Percentiles rank a stretch among this genome's conserved stretches.
These are phyloP conservation scores for Chrysodeixis includens DNA, from an alignment of 2,888 invertebrate species.

Conservation along the genomic window DNA sequence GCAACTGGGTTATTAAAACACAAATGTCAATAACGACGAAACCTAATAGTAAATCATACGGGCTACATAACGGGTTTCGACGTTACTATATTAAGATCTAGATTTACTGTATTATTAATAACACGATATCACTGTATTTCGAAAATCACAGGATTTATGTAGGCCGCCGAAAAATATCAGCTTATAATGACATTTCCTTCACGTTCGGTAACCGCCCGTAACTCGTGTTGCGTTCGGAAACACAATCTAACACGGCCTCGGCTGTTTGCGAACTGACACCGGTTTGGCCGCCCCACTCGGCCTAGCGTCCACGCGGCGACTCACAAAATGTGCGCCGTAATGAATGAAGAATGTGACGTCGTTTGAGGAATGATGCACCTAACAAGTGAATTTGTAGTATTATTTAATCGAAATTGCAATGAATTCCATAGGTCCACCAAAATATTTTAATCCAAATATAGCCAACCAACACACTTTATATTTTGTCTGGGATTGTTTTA, in stretches of 20 bases:
- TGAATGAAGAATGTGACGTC: conserved; percentile 66
- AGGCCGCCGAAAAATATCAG: conserved; percentile 61
- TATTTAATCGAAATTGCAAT: conserved; percentile 27
- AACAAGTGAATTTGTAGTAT: conserved; percentile 34
- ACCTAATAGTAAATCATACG: conserved; percentile 45
- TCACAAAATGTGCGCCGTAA: conserved; percentile 59
- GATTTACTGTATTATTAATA: conserved; percentile 38
- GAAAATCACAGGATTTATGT: conserved; percentile 40
- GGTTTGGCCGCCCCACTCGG: conserved; percentile 62
- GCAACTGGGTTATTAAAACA: conserved; percentile 40
- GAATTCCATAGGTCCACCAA: conserved; percentile 5
- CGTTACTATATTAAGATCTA: conserved; percentile 34
- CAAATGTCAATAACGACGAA: conserved; percentile 38
- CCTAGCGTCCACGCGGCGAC: conserved; percentile 49
- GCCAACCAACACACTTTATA: not conserved
- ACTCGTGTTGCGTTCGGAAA: conserved; percentile 72
- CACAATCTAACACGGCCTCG: conserved; percentile 73
- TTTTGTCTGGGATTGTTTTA: not conserved
- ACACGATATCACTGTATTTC: conserved; percentile 35
- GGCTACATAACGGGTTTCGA: conserved; percentile 26
- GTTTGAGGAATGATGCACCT: conserved; percentile 31
- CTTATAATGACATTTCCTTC: conserved; percentile 72
- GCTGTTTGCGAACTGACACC: conserved; percentile 79
- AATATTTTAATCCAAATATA: not conserved
- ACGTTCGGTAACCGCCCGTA: conserved; percentile 68